phyloP scores from a whole-genome alignment of 2,888 invertebrate species.

The Xestia sexstrigata region DNA sequence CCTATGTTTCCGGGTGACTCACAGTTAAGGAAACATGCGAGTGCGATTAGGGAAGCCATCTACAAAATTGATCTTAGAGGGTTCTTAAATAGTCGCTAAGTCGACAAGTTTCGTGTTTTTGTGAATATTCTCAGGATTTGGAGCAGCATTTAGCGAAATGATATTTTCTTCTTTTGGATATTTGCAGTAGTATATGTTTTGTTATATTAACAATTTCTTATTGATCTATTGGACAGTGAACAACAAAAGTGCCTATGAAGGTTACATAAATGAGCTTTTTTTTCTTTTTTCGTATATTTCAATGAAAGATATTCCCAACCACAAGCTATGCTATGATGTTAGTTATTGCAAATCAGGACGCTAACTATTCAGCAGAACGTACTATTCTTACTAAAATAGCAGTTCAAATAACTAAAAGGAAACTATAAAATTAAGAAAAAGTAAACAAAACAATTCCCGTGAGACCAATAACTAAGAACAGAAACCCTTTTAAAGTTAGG shows the following conservation, averaged over 20 bases:
- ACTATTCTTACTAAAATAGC: not conserved
- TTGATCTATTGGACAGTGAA: not conserved
- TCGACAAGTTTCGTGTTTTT: conserved; percentile 38
- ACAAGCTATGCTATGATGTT: not conserved
- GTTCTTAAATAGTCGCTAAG: conserved; percentile 31
- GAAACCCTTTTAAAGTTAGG: not conserved
- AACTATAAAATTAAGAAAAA: not conserved
- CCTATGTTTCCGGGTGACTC: not conserved
- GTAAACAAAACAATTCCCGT: not conserved
- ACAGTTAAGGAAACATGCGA: conserved; percentile 16
- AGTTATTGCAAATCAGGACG: not conserved
- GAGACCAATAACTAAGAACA: not conserved
- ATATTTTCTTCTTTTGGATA: not conserved
- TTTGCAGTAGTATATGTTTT: not conserved
- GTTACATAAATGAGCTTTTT: not conserved
- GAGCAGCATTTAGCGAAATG: conserved; percentile 18
- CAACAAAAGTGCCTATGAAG: not conserved
- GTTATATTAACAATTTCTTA: not conserved
- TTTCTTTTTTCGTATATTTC: not conserved
- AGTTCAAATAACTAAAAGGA: not conserved
- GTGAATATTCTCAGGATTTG: conserved; percentile 7
- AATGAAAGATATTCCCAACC: not conserved
- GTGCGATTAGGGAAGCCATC: conserved; percentile 29
- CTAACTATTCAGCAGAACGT: not conserved
- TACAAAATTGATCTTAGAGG: conserved; percentile 37